phyloP scores from a whole-genome alignment of 2,888 invertebrate genomes.

The Plusia festucae region DNA sequence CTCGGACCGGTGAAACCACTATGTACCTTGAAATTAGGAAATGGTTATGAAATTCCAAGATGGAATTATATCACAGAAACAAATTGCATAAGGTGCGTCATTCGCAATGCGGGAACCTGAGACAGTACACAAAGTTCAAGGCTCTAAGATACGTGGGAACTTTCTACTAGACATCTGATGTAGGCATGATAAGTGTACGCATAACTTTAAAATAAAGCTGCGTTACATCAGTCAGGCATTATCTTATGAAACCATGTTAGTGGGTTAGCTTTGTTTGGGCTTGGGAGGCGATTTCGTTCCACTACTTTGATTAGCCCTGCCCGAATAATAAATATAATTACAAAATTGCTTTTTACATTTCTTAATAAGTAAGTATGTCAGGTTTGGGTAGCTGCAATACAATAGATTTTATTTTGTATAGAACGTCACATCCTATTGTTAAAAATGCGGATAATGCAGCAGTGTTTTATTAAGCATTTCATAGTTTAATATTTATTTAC shows the following conservation, averaged over 20 bases:
- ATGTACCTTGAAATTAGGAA: slow-evolving; percentile 90
- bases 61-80: slow-evolving; percentile 68
- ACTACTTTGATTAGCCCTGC: slow-evolving; percentile 32
- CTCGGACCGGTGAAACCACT: slow-evolving; percentile 93
- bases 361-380: slow-evolving; percentile 7
- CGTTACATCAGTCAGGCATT: slow-evolving; percentile 52
- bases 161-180: slow-evolving; percentile 57
- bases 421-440: neutral
- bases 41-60: slow-evolving; percentile 67
- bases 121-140: slow-evolving; percentile 62
- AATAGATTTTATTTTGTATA: neutral
- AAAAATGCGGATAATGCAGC: neutral
- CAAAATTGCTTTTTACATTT: slow-evolving; percentile 21
- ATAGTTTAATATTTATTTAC: too few species aligned
- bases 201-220: slow-evolving; percentile 48
- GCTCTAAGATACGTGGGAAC: slow-evolving; percentile 63
- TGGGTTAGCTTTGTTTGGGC: slow-evolving; percentile 61
- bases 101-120: slow-evolving; percentile 54
- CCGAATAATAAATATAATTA: slow-evolving; percentile 19
- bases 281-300: slow-evolving; percentile 31
- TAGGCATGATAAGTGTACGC: slow-evolving; percentile 19
- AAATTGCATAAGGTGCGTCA: slow-evolving; percentile 54
- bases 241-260: slow-evolving; percentile 66
- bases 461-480: neutral
- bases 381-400: too few species aligned